These are phyloP conservation scores for Andricus grossulariae DNA, from an alignment of 1,140 invertebrate species.

Conservation along the genomic window DNA sequence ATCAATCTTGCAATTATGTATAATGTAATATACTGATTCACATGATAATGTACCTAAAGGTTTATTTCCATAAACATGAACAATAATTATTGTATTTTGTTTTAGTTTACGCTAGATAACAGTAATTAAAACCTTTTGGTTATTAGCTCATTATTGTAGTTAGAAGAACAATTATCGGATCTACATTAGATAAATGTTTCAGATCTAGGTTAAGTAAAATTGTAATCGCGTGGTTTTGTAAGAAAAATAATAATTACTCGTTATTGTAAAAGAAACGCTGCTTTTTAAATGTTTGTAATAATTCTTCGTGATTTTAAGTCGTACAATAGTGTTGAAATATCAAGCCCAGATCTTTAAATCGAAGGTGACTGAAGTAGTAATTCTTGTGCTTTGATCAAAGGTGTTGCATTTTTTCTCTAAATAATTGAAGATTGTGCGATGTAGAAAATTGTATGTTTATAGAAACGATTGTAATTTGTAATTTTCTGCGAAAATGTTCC, in stretches of 20 bases:
- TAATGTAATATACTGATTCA: background rate
- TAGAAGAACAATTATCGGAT: background rate
- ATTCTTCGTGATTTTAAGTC: too few species aligned
- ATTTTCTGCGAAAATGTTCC: slow-evolving; percentile 17
- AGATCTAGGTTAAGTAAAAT: background rate
- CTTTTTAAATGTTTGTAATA: too few species aligned
- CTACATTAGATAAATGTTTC: background rate
- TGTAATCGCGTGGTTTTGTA: background rate
- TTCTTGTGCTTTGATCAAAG: too few species aligned
- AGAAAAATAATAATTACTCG: background rate
- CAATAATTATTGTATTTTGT: slow-evolving; percentile 15
- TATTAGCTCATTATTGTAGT: slow-evolving; percentile 2
- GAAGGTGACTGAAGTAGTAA: too few species aligned
- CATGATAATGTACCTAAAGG: slow-evolving; percentile 1
- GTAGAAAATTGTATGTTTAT: slow-evolving; percentile 29
- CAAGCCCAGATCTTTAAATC: too few species aligned
- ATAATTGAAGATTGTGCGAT: too few species aligned
- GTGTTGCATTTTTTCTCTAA: too few species aligned
- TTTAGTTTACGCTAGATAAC: slow-evolving; percentile 2
- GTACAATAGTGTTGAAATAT: too few species aligned
- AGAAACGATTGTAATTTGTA: slow-evolving; percentile 11
- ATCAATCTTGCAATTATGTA: background rate
- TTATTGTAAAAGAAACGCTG: too few species aligned
- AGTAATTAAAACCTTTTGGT: background rate
- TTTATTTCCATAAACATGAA: background rate